A percentile compares a stretch with the other conserved stretches of the same genome.
Conservation (phyloP, 2,888 invertebrate species). For the Agonopterix alstromeriana region DNA sequence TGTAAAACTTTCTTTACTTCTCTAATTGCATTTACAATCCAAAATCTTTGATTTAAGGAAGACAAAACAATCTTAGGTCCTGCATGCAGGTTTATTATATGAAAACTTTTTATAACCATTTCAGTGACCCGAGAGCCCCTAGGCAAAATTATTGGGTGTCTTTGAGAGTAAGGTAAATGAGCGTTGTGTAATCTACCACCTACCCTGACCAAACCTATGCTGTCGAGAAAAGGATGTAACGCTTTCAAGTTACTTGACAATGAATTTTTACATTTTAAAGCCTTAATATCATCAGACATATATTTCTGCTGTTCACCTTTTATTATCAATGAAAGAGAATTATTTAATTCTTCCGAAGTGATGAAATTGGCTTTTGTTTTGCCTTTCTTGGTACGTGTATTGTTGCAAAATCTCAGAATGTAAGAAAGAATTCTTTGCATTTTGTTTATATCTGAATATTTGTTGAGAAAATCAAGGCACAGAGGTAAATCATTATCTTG, state of each 20-base stretch:
- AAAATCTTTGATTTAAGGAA: conserved; percentile 3
- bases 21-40: conserved; percentile 6
- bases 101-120: no score
- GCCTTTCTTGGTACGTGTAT: background rate
- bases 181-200: no score
- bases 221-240: background rate
- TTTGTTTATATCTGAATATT: background rate
- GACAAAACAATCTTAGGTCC: no score
- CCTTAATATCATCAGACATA: background rate
- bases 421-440: background rate
- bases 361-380: background rate
- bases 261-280: background rate
- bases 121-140: background rate
- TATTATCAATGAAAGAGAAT: background rate
- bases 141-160: background rate
- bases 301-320: background rate
- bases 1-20: conserved; percentile 3
- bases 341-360: background rate
- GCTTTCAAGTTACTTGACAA: background rate
- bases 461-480: background rate
- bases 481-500: no score
- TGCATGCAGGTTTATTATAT: no score
- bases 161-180: no score
- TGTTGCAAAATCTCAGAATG: background rate
- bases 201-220: background rate